Conservation (phyloP, 2,888 invertebrate species). For the Chymomyza amoena region DNA sequence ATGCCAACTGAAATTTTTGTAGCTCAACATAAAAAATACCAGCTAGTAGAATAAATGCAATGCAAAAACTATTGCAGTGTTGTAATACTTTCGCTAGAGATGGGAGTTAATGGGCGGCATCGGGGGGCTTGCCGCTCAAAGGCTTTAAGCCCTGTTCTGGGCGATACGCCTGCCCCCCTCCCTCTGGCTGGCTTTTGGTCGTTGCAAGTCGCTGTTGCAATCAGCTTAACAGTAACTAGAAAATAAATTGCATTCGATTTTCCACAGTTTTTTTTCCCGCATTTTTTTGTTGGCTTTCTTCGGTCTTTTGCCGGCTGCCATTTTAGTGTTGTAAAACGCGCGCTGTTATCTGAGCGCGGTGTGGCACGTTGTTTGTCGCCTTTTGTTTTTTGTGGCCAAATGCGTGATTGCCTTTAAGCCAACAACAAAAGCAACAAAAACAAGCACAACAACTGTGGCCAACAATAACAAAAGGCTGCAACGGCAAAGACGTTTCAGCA, state of each 20-base stretch:
- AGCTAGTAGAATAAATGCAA: neutral
- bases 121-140: constrained; percentile 53
- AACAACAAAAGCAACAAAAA: constrained; percentile 33
- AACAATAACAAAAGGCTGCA: constrained; percentile 26
- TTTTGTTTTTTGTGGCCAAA: constrained; percentile 44
- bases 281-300: constrained; percentile 16
- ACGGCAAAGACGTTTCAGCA: constrained; percentile 19
- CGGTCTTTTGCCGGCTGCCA: neutral
- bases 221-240: constrained; percentile 74
- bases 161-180: neutral
- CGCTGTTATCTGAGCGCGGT: constrained; percentile 8
- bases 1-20: neutral
- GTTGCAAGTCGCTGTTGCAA: constrained; percentile 53
- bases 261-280: constrained; percentile 14
- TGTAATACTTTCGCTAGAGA: neutral
- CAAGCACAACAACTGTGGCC: constrained; percentile 20
- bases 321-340: neutral
- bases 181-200: neutral
- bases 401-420: constrained; percentile 60
- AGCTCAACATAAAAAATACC: neutral
- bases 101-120: neutral
- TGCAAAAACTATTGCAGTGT: neutral
- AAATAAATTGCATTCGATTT: constrained; percentile 73
- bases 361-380: constrained; percentile 36
- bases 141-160: constrained; percentile 13